phyloP scores from a whole-genome alignment of 1,140 invertebrate genomes.

The Drosophila santomea region DNA sequence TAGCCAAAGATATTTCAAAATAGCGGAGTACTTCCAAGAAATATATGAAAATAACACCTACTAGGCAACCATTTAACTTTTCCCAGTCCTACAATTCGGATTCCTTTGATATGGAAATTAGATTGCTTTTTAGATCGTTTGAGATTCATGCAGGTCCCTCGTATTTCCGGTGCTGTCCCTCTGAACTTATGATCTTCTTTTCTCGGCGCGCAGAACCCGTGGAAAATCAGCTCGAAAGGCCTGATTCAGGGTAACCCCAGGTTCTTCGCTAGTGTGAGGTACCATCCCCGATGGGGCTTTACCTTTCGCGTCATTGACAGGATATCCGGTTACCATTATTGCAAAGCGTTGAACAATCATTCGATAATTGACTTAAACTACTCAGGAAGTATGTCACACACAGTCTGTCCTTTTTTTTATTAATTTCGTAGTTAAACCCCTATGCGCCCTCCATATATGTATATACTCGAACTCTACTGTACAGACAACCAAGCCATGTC shows the following conservation, averaged over 20 bases:
- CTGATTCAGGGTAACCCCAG: slow-evolving; percentile 13
- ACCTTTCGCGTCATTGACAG: slow-evolving; percentile 39
- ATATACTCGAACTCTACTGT: slow-evolving; percentile 3
- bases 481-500: background rate
- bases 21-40: no score
- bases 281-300: slow-evolving; percentile 53
- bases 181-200: background rate
- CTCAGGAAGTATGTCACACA: slow-evolving; percentile 14
- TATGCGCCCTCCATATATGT: slow-evolving; percentile 4
- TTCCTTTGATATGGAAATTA: no score
- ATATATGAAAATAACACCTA: no score
- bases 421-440: slow-evolving; percentile 19
- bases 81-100: no score
- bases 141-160: background rate
- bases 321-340: slow-evolving; percentile 13
- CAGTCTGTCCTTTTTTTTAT: background rate
- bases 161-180: no score
- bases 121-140: no score
- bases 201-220: slow-evolving; percentile 7
- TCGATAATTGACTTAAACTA: slow-evolving; percentile 33
- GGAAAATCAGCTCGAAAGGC: slow-evolving; percentile 33
- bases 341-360: background rate
- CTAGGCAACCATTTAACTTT: no score
- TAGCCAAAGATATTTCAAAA: no score
- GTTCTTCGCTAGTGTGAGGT: slow-evolving; percentile 44